Conservation (phyloP, 37 sponge, comb jelly and placozoan species). For the Chondrilla cf. caribensis region DNA sequence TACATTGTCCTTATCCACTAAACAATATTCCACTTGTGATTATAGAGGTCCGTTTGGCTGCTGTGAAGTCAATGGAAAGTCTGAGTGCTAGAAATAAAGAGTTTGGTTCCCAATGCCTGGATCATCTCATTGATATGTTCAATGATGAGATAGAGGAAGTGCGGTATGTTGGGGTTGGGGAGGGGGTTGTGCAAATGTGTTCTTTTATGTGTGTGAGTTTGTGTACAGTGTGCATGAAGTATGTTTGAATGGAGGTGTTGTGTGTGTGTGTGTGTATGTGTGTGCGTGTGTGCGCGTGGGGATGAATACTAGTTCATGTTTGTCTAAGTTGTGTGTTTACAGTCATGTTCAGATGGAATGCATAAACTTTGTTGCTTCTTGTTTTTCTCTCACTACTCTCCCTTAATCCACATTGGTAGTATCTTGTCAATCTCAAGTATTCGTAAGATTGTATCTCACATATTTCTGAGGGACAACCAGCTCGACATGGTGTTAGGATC, state of each 20-base stretch:
- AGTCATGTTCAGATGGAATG: no score
- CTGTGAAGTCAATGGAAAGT: conserved; percentile 74
- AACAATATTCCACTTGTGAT: background rate
- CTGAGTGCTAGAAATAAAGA: conserved; percentile 29
- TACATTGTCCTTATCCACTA: no score
- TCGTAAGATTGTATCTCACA: conserved; percentile 21
- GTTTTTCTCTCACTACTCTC: no score
- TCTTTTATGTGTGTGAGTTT: conserved; percentile 37
- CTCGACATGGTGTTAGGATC: conserved; percentile 78
- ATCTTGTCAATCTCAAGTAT: background rate
- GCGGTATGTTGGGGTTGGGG: conserved; percentile 13
- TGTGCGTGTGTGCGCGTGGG: no score
- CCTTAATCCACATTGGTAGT: no score
- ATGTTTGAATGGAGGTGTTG: no score
- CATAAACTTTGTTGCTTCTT: no score
- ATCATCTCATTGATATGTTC: conserved; percentile 92
- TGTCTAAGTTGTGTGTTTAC: no score
- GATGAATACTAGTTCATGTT: no score
- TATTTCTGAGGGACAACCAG: conserved; percentile 85
- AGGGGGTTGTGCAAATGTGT: no score
- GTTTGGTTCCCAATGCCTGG: conserved; percentile 73
- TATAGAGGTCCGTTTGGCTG: conserved; percentile 82
- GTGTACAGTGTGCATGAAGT: no score
- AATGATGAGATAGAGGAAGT: conserved; percentile 91
- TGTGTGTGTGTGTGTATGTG: no score